Conservation (phyloP, 1,140 invertebrate species). For the Pristionchus pacificus region DNA sequence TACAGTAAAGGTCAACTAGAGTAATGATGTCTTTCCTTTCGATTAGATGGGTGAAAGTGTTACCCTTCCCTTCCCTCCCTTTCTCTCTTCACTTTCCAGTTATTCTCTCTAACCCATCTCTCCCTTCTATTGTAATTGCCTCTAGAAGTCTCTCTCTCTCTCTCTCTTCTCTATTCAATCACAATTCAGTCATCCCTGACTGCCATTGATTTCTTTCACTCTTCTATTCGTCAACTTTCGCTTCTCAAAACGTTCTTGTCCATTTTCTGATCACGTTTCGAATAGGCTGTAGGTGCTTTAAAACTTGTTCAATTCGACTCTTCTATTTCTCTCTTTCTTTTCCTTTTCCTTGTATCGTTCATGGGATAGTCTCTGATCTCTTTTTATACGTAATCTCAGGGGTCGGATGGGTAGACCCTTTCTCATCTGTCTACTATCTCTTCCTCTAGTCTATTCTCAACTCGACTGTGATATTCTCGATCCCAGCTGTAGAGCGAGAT, state of each 20-base stretch:
- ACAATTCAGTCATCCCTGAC: neutral
- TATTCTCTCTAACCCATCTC: neutral
- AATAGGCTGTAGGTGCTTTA: no score
- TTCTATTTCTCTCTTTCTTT: neutral
- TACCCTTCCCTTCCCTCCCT: no score
- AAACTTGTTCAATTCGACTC: neutral
- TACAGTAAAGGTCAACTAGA: no score
- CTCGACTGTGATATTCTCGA: constrained; percentile 47
- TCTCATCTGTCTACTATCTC: neutral
- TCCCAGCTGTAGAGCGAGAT: constrained; percentile 39
- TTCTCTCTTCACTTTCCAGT: neutral
- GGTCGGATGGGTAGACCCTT: neutral
- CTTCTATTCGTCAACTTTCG: neutral
- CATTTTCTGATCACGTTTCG: no score
- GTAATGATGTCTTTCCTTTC: no score
- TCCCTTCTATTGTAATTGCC: neutral
- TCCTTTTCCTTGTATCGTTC: neutral
- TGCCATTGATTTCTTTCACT: no score
- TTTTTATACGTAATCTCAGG: neutral
- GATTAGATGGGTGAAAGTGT: no score
- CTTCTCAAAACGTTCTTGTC: neutral
- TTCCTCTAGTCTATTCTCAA: constrained; percentile 4
- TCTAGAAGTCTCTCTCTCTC: neutral
- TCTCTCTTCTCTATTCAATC: no score
- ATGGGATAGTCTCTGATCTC: no score